Percentiles rank a stretch among this genome's conserved stretches.
These are phyloP conservation scores for Aphaenogaster ashmeadi DNA, from an alignment of 1,140 invertebrate genomes.

Conservation along the genomic window DNA sequence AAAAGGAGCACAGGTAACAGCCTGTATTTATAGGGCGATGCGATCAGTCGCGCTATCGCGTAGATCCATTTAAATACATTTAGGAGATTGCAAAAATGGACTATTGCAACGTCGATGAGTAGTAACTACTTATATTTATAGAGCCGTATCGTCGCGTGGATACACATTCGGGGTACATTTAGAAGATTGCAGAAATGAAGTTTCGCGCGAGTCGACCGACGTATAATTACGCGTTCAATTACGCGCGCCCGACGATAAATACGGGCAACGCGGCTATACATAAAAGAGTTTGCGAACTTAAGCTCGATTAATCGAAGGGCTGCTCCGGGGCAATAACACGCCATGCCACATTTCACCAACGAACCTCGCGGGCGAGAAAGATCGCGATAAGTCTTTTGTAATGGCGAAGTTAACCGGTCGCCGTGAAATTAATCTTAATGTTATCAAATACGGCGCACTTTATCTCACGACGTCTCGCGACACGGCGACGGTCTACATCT, in stretches of 20 bases:
- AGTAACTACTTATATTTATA: slow-evolving; percentile 73
- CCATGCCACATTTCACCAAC: slow-evolving; percentile 49
- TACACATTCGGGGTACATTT: slow-evolving; percentile 60
- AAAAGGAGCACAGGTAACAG: slow-evolving; percentile 56
- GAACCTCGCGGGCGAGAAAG: not conserved
- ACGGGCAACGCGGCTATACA: slow-evolving; percentile 45
- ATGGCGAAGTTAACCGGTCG: slow-evolving; percentile 18
- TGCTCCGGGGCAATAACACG: slow-evolving; percentile 41
- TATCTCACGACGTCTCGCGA: not conserved
- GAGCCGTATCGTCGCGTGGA: slow-evolving; percentile 67
- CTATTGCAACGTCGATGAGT: slow-evolving; percentile 60
- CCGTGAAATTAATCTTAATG: slow-evolving; percentile 38
- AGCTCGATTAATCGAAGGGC: slow-evolving; percentile 60
- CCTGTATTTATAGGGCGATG: slow-evolving; percentile 64
- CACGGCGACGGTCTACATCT: not conserved
- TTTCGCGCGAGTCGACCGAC: slow-evolving; percentile 50
- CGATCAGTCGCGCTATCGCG: slow-evolving; percentile 56
- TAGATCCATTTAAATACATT: slow-evolving; percentile 65
- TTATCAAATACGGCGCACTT: slow-evolving; percentile 6
- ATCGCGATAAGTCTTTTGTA: slow-evolving; percentile 16
- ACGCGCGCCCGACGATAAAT: slow-evolving; percentile 54
- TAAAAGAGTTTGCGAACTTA: slow-evolving; percentile 63
- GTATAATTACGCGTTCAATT: slow-evolving; percentile 65
- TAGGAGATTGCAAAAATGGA: slow-evolving; percentile 64
- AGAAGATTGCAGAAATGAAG: slow-evolving; percentile 64